Conservation (phyloP, 1,140 invertebrate genomes). For the Galleria mellonella region DNA sequence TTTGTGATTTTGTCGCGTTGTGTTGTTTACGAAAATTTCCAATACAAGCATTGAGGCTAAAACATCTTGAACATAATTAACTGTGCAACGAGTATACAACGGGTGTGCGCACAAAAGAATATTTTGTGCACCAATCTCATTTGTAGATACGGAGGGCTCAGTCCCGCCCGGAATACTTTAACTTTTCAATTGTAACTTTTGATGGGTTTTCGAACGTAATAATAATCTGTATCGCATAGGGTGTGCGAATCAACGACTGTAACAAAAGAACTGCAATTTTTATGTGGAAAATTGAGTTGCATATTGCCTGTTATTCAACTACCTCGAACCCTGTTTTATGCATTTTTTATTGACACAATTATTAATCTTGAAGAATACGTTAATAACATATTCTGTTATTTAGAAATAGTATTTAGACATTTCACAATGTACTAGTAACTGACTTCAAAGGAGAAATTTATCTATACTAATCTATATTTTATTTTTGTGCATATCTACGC, state of each 20-base stretch:
- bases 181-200: conserved; percentile 74
- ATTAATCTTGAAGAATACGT: conserved; percentile 9
- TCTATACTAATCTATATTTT: too few relatives aligned
- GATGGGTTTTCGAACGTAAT: conserved; percentile 72
- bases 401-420: too few relatives aligned
- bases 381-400: background rate
- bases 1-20: too few relatives aligned
- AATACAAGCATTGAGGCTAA: too few relatives aligned
- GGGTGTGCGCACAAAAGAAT: conserved; percentile 58
- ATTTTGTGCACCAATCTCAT: conserved; percentile 62
- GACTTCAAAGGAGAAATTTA: too few relatives aligned
- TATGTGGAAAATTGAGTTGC: conserved; percentile 67
- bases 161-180: conserved; percentile 67
- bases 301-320: conserved; percentile 48
- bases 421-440: too few relatives aligned
- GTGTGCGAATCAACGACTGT: conserved; percentile 57
- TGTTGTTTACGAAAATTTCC: too few relatives aligned
- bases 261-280: conserved; percentile 70
- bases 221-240: conserved; percentile 66
- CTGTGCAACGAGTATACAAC: conserved; percentile 17
- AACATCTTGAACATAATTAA: conserved; percentile 40
- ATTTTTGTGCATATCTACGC: too few relatives aligned
- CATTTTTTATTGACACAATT: conserved; percentile 19
- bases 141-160: conserved; percentile 58
- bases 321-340: conserved; percentile 16